These are phyloP conservation scores for Babylonia areolata DNA, from an alignment of 1,140 invertebrate species.

Conservation along the genomic window DNA sequence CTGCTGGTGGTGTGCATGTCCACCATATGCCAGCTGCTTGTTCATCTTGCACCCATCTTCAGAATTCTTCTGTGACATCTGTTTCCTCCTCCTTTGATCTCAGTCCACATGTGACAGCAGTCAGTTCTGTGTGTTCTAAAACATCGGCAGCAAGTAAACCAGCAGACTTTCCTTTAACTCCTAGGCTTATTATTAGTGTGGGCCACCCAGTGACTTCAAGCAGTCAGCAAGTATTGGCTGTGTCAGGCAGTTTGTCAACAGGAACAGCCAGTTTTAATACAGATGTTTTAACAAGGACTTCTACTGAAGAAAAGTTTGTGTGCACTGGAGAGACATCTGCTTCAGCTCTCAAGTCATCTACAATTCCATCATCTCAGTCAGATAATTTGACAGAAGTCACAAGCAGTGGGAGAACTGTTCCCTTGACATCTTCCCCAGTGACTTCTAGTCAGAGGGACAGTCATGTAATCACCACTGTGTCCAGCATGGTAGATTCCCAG, in stretches of 20 bases:
- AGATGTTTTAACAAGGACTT: neutral
- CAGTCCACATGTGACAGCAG: neutral
- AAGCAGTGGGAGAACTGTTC: neutral
- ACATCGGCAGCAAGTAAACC: neutral
- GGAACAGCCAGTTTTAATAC: neutral
- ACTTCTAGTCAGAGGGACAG: neutral
- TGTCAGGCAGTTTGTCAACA: neutral
- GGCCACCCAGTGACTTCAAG: neutral
- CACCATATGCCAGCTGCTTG: neutral
- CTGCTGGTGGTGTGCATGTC: neutral
- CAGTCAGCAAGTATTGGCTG: neutral
- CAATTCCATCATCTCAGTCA: neutral
- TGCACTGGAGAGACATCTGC: neutral
- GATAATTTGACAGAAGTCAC: neutral
- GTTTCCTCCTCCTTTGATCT: conserved; percentile 5
- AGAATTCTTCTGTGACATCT: neutral
- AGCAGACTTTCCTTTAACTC: neutral
- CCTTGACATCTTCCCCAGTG: neutral
- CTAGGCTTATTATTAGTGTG: neutral
- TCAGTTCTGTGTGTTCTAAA: neutral
- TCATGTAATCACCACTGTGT: neutral
- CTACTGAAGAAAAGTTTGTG: neutral
- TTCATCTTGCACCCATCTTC: neutral
- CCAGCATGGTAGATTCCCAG: neutral
- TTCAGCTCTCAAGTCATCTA: neutral